Evolutionary conservation across 2,888 invertebrate genomes (phyloP), one percentile per base, ranked within the genome.

Genomic region (Geotrupes spiniger): DNA sequence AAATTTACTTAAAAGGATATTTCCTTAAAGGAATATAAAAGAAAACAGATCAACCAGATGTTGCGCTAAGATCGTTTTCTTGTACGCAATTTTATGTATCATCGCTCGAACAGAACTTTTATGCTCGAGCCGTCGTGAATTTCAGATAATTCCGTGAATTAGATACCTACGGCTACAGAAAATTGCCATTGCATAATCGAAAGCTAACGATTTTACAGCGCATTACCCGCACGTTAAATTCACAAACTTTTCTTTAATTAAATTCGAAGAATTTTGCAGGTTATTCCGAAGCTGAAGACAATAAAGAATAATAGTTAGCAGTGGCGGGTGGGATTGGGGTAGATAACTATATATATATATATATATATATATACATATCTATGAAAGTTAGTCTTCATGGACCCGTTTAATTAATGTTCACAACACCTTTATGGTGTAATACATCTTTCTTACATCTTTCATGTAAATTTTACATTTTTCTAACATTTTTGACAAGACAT

Each of bases 141-240:
- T 48, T 48, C 10, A 47, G 51, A 48, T 51, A 47, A 47, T 47
- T 48, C 36, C 47, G 28, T 16, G 44, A 51, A 51, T 51, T 51
- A 51, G 51, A 51, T 48, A 51, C 51, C 47, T 43, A 48, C 43
- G 31, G 26, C 33, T 36, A 15, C 29, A 12, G 38, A 44, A 47
- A 47, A 47, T 44, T 43, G 46, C 46, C 37, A 47, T 47, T 48
- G 52, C 52, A 52, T 52, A 63, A 63, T 63, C 61, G 61, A 63
- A 61, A 61, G 51, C 57, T 58, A 61, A 62, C 63, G 61, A 62
- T 64, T 63, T 64, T 62, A 63, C 63, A 59, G 61, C 53, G 54
- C 64, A 62, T 64, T 64, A 61, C 58, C 52, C 60, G 57, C 53
- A 54, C 39, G 51, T 49, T 53, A 49, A 57, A 54, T 52, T 56